Evolutionary conservation across 2,888 invertebrate species (phyloP).

Genomic region (Ormyrus pomaceus): DNA sequence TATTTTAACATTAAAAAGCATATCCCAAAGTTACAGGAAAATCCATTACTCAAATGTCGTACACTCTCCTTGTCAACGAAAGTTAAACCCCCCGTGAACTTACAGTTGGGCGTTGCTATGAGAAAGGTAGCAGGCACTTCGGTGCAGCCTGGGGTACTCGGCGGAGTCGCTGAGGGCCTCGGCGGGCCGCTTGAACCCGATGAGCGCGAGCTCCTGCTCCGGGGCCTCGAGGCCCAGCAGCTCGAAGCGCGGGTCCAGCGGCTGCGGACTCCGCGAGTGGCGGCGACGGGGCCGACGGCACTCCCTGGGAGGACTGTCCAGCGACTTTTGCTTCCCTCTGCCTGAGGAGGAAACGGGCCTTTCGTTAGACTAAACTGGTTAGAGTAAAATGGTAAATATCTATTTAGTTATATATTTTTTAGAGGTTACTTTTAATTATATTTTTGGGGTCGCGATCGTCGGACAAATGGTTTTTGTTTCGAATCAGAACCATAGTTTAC

Average conservation of each 20-base stretch:
- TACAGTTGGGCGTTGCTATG: slow-evolving; percentile 72
- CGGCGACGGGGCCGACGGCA: slow-evolving; percentile 59
- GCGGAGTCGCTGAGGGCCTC: slow-evolving; percentile 67
- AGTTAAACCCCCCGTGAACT: slow-evolving; percentile 54
- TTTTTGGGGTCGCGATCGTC: neutral
- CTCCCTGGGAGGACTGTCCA: slow-evolving; percentile 69
- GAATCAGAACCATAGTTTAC: neutral
- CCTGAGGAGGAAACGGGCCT: slow-evolving; percentile 56
- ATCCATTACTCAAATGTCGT: no score
- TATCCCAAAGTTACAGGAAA: no score
- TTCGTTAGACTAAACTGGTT: no score
- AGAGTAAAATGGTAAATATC: no score
- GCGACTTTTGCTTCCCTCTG: slow-evolving; percentile 66
- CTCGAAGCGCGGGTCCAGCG: slow-evolving; percentile 68
- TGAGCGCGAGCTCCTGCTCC: slow-evolving; percentile 69
- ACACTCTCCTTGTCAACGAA: no score
- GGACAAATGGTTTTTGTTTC: neutral
- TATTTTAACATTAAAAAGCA: no score
- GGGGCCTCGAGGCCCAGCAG: slow-evolving; percentile 68
- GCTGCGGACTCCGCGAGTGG: slow-evolving; percentile 68
- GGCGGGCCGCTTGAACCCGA: slow-evolving; percentile 64
- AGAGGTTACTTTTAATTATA: no score
- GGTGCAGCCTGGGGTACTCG: slow-evolving; percentile 71
- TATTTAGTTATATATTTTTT: no score
- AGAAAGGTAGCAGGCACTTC: slow-evolving; percentile 72